Conservation (phyloP, 2,113 vertebrate species). For the Alaudala cheleensis region DNA sequence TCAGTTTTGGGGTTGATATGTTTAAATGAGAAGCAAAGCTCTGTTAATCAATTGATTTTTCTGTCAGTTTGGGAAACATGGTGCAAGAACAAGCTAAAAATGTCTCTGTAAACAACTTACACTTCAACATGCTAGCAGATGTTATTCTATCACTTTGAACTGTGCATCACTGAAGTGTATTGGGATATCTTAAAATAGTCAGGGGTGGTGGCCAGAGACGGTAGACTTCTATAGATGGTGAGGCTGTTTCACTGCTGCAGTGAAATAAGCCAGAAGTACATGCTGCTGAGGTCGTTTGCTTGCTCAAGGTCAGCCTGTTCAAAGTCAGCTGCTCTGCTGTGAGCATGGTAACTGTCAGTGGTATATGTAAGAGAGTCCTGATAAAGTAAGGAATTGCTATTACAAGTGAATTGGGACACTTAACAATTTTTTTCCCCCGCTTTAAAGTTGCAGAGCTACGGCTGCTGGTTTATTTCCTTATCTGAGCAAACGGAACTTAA, state of each 20-base stretch:
- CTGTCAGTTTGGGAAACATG: neutral
- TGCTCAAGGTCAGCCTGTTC: slow-evolving; percentile 91
- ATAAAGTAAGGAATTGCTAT: slow-evolving; percentile 55
- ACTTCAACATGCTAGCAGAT: slow-evolving; percentile 71
- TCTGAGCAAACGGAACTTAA: neutral
- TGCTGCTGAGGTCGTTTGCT: slow-evolving; percentile 80
- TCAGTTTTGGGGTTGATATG: neutral
- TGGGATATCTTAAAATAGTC: slow-evolving; percentile 91
- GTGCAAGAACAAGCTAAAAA: slow-evolving; percentile 26
- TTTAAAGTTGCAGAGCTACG: slow-evolving; percentile 11
- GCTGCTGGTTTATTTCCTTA: neutral
- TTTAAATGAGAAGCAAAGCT: slow-evolving; percentile 26
- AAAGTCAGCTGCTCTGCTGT: slow-evolving; percentile 80
- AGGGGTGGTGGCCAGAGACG: slow-evolving; percentile 79
- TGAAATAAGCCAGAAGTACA: slow-evolving; percentile 91
- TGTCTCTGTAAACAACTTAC: slow-evolving; percentile 66
- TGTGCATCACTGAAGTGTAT: slow-evolving; percentile 77
- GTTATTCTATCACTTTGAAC: slow-evolving; percentile 75
- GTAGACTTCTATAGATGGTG: slow-evolving; percentile 98
- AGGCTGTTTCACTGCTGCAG: slow-evolving; percentile 82
- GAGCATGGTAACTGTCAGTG: slow-evolving; percentile 67
- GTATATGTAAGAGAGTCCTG: slow-evolving; percentile 15
- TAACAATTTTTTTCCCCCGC: neutral
- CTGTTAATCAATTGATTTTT: neutral
- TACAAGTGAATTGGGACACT: slow-evolving; percentile 44